Base-by-base conservation (phyloP, 2,888 invertebrate species). In the Volucella inflata region DNA sequence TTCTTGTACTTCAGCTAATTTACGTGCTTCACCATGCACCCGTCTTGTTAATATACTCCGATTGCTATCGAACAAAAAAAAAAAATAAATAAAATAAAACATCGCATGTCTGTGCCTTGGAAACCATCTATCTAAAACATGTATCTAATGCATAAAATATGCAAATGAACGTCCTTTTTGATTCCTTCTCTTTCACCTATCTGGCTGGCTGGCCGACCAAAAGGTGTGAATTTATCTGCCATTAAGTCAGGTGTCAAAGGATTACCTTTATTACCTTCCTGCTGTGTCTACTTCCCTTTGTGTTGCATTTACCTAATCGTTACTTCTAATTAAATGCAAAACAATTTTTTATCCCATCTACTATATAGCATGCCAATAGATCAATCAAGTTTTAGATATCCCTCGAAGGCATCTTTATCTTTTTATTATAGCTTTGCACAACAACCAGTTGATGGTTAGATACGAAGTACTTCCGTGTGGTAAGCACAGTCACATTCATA, bases 181-280 rank as follows among this genome's bases (percentile, higher is more conserved):
- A 51, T 71, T 60, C 36, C 53, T 9, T n/a, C 60, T 42, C n/a
- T 10, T 38, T 51, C 51, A 38, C 38, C 55, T 50, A 50, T 42
- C 16, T 12, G 10, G 1, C 30, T 30, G 30, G 30, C 30, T 30
- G 17, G 6, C 16, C 50, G 16, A 50, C 36, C 44, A 42, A 84
- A 83, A 84, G 80, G 84, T 84, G 84, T 80, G 80, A 84, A 80
- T 80, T 71, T 80, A 79, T 55, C 80, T 65, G 70, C 71, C 80
- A 84, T 80, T 84, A 80, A 80, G 84, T 84, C 84, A 84, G 84
- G 84, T 84, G 79, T 84, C 84, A 71, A 71, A 76, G 71, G 84
- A 80, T 84, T 80, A 80, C 60, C 16, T 40, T 72, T 62, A 84
- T 84, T 80, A 80, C 60, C 64, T 1, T 14, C 16, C 21, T 21